Percentiles rank a stretch among this genome's conserved stretches.
phyloP scores from a whole-genome alignment of 2,797 vertebrate species.

The Hyperoplus lanceolatus region DNA sequence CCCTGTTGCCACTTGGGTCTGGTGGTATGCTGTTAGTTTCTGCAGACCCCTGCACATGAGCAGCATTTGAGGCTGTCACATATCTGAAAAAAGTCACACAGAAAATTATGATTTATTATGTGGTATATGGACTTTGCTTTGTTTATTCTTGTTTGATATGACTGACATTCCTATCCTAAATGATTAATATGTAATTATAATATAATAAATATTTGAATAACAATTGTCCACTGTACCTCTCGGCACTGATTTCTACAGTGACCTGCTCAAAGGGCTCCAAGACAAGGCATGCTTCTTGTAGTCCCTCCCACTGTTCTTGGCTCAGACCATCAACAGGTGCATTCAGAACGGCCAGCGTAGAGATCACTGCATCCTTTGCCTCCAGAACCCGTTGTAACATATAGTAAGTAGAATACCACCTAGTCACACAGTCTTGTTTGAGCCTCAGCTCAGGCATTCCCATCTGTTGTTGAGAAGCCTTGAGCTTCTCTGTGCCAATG shows the following conservation, averaged over 20 bases:
- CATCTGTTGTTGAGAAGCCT: not conserved
- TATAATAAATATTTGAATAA: too few relatives aligned
- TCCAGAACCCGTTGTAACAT: slow-evolving; percentile 26
- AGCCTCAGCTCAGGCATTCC: slow-evolving; percentile 35
- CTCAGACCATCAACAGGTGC: slow-evolving; percentile 4
- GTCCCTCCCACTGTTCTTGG: slow-evolving; percentile 31
- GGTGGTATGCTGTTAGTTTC: slow-evolving; percentile 2
- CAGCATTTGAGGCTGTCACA: slow-evolving; percentile 21
- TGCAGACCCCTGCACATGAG: slow-evolving; percentile 30
- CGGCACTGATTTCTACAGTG: too few relatives aligned
- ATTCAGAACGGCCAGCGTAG: slow-evolving; percentile 20
- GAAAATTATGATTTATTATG: not conserved
- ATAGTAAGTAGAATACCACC: slow-evolving; percentile 35
- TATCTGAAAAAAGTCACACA: slow-evolving; percentile 16
- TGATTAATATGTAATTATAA: not conserved
- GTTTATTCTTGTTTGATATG: too few relatives aligned
- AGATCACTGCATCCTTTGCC: slow-evolving; percentile 41
- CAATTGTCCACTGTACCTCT: too few relatives aligned
- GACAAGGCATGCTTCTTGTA: not conserved
- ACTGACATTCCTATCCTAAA: too few relatives aligned
- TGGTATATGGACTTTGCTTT: not conserved
- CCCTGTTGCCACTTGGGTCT: not conserved
- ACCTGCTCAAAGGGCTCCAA: too few relatives aligned
- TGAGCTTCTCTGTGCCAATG: slow-evolving; percentile 16
- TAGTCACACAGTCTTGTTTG: slow-evolving; percentile 38